Conservation (phyloP, 1,140 invertebrate genomes). For the Telenomus remus region DNA sequence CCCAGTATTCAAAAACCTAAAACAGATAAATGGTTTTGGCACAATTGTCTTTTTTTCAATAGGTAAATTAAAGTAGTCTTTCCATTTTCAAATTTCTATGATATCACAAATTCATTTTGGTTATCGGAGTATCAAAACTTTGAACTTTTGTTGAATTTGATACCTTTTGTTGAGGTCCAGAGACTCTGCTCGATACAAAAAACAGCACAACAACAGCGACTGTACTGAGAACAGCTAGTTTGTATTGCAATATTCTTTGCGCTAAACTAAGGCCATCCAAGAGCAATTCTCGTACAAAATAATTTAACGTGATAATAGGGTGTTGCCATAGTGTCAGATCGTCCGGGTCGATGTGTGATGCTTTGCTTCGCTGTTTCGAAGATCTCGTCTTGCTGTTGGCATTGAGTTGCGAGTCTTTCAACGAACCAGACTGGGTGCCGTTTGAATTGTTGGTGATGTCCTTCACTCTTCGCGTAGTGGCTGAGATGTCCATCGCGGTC, state of each 20-base stretch:
- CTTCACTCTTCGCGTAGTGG: conserved; percentile 66
- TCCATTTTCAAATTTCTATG: too few species aligned
- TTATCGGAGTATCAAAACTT: too few species aligned
- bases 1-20: conserved; percentile 76
- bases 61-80: too few species aligned
- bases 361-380: conserved; percentile 51
- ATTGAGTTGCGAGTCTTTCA: conserved; percentile 46
- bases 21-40: conserved; percentile 61
- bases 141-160: too few species aligned
- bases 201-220: conserved; percentile 70
- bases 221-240: conserved; percentile 67
- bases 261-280: conserved; percentile 78
- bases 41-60: neutral
- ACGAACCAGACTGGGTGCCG: conserved; percentile 63
- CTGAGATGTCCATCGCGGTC: conserved; percentile 63
- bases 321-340: conserved; percentile 90
- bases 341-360: conserved; percentile 74
- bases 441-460: conserved; percentile 64
- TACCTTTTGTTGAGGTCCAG: conserved; percentile 79
- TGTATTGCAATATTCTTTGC: conserved; percentile 72
- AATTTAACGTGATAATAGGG: conserved; percentile 88
- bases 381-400: conserved; percentile 45
- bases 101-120: too few species aligned
- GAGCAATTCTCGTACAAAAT: conserved; percentile 86
- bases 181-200: conserved; percentile 73